Evolutionary conservation across 2,797 vertebrate genomes (phyloP), one percentile per base, ranked within the genome.

Genomic region (Micropoecilia bifurca): DNA sequence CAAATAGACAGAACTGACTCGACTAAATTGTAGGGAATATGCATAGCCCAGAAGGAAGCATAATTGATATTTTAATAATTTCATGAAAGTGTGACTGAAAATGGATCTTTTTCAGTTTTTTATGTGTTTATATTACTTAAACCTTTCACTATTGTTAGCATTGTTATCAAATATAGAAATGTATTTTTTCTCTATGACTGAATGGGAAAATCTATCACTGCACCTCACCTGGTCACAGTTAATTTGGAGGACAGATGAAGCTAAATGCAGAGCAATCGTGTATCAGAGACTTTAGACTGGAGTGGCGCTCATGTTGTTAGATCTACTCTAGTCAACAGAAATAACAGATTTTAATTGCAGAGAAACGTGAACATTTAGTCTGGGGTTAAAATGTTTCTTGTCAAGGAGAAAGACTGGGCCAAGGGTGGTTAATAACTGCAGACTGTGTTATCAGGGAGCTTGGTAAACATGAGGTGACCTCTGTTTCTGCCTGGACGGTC

Each of bases 351-450:
- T 46, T 75, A 1, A 53, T 53, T 28, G 39, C 69, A 18, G 2
- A 57, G 61, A 55, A 76, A 77, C 9, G 71, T 22, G 3, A 20
- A 39, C 45, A 45, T n/a, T 28, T 69, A 16, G 7, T 46, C 4
- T 74, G 77, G 66, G 28, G 30, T 41, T 84, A 25, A 82, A 79
- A 79, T 83, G 57, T 14, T 2, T 83, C 73, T 81, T 76, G 13
- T 33, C 76, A 91, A 91, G 83, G 91, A 81, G 90, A 94, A 91
- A 73, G 78, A 61, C 82, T 82, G 76, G 68, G 83, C 77, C 90
- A 90, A 95, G 93, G 90, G 86, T 90, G 93, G 90, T 94, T 95
- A 92, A 95, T 95, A 82, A 93, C 91, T 96, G 91, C 95, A 87
- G 88, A 77, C 72, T 78, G 80, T 87, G 84, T 79, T 95, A 95